A percentile compares a stretch with the other conserved stretches of the same genome.
These are phyloP conservation scores for Bucco capensis DNA, from an alignment of 2,113 vertebrate genomes.

Conservation along the genomic window DNA sequence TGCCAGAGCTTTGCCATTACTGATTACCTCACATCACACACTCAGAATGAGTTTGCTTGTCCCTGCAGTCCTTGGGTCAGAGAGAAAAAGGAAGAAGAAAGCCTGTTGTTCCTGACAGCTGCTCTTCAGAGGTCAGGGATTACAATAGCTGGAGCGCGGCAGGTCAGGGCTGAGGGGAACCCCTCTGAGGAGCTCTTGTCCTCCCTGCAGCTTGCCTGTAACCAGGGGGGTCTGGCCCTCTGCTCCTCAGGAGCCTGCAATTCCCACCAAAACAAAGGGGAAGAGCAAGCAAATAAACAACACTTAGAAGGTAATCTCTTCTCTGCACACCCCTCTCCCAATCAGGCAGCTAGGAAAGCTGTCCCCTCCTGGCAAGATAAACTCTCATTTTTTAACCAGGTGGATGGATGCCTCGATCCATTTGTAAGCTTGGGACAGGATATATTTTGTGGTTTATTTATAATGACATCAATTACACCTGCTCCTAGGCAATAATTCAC, in stretches of 20 bases:
- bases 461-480: constrained; percentile 65
- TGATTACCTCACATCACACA: constrained; percentile 26
- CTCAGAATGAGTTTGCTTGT: background rate
- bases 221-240: background rate
- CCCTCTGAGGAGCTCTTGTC: background rate
- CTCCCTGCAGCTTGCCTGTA: background rate
- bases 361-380: constrained; percentile 55
- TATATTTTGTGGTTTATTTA: constrained; percentile 61
- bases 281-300: constrained; percentile 42
- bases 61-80: background rate
- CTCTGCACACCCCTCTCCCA: constrained; percentile 44
- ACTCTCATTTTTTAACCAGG: constrained; percentile 60
- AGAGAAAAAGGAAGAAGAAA: background rate
- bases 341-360: constrained; percentile 55
- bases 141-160: constrained; percentile 5
- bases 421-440: constrained; percentile 59
- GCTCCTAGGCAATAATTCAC: constrained; percentile 57
- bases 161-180: constrained; percentile 19
- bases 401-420: constrained; percentile 55
- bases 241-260: no score
- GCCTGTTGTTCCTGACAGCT: constrained; percentile 9
- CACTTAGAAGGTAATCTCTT: constrained; percentile 49
- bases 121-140: constrained; percentile 43
- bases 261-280: background rate
- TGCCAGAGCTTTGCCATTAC: constrained; percentile 4